Evolutionary conservation across 2,797 vertebrate genomes (phyloP).

Genomic region (Pseudomugil tenellus): DNA sequence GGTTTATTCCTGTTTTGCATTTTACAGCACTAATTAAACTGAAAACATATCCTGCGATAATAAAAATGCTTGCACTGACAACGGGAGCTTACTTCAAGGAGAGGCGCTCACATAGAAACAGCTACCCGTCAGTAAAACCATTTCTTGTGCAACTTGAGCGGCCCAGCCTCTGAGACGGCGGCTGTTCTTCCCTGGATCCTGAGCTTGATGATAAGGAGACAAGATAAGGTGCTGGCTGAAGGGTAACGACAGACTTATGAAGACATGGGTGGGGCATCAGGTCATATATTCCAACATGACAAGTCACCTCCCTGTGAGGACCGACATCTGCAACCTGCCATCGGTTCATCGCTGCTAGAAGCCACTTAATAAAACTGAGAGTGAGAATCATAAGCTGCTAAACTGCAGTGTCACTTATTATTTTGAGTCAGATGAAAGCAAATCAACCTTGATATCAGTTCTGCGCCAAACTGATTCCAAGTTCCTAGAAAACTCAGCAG

Average conservation of each 20-base stretch:
- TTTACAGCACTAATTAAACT: not conserved
- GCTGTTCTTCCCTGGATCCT: constrained; percentile 59
- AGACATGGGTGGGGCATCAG: constrained; percentile 57
- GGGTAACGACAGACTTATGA: constrained; percentile 62
- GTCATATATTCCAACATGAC: constrained; percentile 50
- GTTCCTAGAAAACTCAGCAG: constrained; percentile 75
- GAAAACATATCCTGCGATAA: constrained; percentile 5
- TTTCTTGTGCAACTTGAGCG: constrained; percentile 67
- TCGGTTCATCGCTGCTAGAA: constrained; percentile 11
- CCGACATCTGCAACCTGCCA: constrained; percentile 44
- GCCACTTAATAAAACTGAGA: constrained; percentile 33
- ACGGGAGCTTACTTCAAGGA: constrained; percentile 49
- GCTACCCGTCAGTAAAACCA: constrained; percentile 43
- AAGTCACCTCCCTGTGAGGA: constrained; percentile 56
- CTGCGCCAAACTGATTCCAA: constrained; percentile 49
- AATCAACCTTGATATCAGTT: constrained; percentile 27
- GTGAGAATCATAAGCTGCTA: constrained; percentile 51
- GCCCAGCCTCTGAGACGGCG: constrained; percentile 40
- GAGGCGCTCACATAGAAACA: constrained; percentile 27
- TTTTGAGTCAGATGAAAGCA: constrained; percentile 57
- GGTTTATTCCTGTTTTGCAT: not conserved
- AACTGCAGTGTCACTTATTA: constrained; percentile 35
- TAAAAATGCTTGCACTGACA: not conserved
- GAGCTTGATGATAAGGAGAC: constrained; percentile 65
- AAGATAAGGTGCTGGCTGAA: constrained; percentile 69